Percentiles rank a stretch among this genome's conserved stretches.
phyloP scores from a whole-genome alignment of 2,888 invertebrate species.

The Biston betularia region DNA sequence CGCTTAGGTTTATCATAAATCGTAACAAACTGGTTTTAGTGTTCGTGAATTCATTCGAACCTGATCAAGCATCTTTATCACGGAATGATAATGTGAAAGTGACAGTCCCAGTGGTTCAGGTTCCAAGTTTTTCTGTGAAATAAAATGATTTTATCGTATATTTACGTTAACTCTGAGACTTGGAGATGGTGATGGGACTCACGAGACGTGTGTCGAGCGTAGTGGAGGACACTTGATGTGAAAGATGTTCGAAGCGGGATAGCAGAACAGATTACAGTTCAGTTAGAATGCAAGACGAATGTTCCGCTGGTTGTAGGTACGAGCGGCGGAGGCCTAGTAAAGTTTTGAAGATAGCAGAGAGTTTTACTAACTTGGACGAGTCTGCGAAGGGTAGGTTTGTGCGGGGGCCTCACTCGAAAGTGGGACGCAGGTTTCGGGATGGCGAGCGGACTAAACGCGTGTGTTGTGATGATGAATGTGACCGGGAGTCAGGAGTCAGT shows the following conservation, averaged over 20 bases:
- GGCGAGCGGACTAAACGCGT: constrained; percentile 75
- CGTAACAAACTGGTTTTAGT: constrained; percentile 56
- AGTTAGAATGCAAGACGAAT: constrained; percentile 84
- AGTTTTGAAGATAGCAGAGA: constrained; percentile 84
- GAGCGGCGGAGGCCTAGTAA: constrained; percentile 82
- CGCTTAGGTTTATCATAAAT: constrained; percentile 61
- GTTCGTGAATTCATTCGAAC: constrained; percentile 49
- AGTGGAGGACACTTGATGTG: constrained; percentile 69
- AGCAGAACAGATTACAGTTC: constrained; percentile 61
- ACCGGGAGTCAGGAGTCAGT: constrained; percentile 83
- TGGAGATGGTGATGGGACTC: constrained; percentile 58
- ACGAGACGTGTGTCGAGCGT: constrained; percentile 62
- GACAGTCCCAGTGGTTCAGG: constrained; percentile 70
- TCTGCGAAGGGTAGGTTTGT: constrained; percentile 80
- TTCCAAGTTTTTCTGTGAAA: constrained; percentile 70
- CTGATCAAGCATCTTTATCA: constrained; percentile 43
- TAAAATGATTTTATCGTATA: constrained; percentile 76
- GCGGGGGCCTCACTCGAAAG: constrained; percentile 77
- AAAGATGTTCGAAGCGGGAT: constrained; percentile 82
- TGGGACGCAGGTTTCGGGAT: constrained; percentile 70
- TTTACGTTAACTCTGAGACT: constrained; percentile 69
- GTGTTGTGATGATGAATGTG: constrained; percentile 82
- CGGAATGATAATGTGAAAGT: constrained; percentile 78
- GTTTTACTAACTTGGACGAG: constrained; percentile 84
- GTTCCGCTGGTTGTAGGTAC: constrained; percentile 74